phyloP scores from a whole-genome alignment of 1,140 invertebrate species.

The Tetragonula clypearis region DNA sequence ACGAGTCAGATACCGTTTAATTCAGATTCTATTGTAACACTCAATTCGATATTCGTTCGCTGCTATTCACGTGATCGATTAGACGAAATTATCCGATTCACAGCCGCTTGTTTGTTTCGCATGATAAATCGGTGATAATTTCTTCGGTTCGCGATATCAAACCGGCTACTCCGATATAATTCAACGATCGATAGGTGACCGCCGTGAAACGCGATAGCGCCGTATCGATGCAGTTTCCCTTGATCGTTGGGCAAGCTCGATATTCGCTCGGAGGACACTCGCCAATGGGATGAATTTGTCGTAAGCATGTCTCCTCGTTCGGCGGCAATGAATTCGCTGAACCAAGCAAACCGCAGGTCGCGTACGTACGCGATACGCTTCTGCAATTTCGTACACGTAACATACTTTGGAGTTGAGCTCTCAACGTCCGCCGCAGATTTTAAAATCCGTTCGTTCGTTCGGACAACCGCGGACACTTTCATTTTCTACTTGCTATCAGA shows the following conservation, averaged over 20 bases:
- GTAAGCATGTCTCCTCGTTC: slow-evolving; percentile 15
- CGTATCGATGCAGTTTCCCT: slow-evolving; percentile 10
- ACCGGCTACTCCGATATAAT: slow-evolving; percentile 1
- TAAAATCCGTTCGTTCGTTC: slow-evolving; percentile 32
- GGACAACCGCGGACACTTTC: slow-evolving; percentile 42
- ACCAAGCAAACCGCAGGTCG: neutral
- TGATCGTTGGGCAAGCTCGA: slow-evolving; percentile 37
- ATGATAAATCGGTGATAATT: neutral
- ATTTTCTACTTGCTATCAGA: slow-evolving; percentile 39
- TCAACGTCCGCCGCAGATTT: slow-evolving; percentile 41
- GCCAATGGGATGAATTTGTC: slow-evolving; percentile 34
- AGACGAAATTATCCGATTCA: neutral
- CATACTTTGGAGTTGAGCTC: slow-evolving; percentile 17
- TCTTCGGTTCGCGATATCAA: neutral
- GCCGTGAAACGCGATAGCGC: slow-evolving; percentile 19
- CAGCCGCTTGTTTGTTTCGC: neutral
- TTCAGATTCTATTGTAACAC: neutral
- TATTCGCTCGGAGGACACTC: neutral
- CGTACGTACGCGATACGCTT: neutral
- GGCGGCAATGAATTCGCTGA: neutral
- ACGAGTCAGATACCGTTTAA: neutral
- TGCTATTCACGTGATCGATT: neutral
- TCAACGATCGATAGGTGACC: neutral
- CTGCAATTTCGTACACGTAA: slow-evolving; percentile 19
- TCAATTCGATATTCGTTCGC: neutral